Base-by-base conservation (phyloP, 2,888 invertebrate genomes). In the Anarsia innoxiella region DNA sequence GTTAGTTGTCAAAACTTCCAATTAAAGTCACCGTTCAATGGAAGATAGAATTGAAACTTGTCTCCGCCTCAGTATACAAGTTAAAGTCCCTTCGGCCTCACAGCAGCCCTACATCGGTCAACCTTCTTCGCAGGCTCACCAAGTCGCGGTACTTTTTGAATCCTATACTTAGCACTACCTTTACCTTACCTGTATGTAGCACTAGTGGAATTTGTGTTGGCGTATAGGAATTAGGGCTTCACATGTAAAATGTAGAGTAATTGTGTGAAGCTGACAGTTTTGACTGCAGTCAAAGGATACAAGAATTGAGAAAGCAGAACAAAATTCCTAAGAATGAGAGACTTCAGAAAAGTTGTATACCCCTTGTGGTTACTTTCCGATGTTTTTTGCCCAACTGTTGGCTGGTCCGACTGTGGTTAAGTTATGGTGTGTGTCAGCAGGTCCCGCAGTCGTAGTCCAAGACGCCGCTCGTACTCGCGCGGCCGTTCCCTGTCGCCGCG, bases 81-180 rank as follows among this genome's bases (percentile, higher is more conserved):
- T 56, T 66, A 51, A 63, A 64, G 66, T 69, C 66, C 76, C 76
- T 71, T 66, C 74, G 74, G 79, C 78, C 70, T 70, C 76, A 77
- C 71, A 65, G 77, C 80, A 73, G 74, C 70, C 73, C 62, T 62
- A 69, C 78, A 67, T 62, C 75, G 75, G 69, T 68, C 77, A 54
- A 70, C 74, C 67, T 58, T 55, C 59, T 58, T 57, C 69, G 62
- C 70, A 70, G 70, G 75, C 82, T 72, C 82, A 79, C 69, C 80
- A 78, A 71, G 66, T 77, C 67, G 82, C 78, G 83, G 83, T 84
- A 84, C 78, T 77, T 70, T 82, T 83, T 83, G 52, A 72, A 79
- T 79, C 80, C 82, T 82, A 71, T 82, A 74, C 63, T 83, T 80
- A 79, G 77, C 75, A 63, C 62, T 65, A 71, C 72, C 76, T 75